Conservation (phyloP, 2,888 invertebrate species). For the Oegoconia quadripuncta region DNA sequence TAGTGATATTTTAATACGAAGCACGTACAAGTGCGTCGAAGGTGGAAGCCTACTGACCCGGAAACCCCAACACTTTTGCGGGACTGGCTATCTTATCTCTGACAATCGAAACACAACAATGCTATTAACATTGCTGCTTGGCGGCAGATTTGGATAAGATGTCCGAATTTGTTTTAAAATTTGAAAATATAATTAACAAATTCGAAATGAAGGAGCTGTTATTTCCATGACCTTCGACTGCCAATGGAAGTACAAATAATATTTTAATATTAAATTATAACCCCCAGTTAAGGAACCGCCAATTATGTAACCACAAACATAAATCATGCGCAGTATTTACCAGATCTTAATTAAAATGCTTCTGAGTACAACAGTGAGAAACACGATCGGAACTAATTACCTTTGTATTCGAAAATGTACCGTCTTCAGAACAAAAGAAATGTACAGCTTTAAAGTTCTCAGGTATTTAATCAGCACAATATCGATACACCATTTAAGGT, state of each 20-base stretch:
- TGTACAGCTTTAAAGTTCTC: neutral
- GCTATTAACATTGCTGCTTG: no score
- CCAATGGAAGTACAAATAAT: conserved; percentile 25
- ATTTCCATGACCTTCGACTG: conserved; percentile 20
- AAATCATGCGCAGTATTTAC: conserved; percentile 35
- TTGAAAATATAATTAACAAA: conserved; percentile 29
- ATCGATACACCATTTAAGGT: neutral
- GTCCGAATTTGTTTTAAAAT: conserved; percentile 28
- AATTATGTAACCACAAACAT: conserved; percentile 34
- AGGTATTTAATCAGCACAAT: neutral
- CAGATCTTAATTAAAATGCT: conserved; percentile 38
- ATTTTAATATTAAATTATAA: conserved; percentile 35
- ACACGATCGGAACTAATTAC: conserved; percentile 29
- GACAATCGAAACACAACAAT: no score
- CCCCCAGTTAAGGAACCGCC: conserved; percentile 26
- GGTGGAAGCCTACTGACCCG: no score
- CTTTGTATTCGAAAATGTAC: conserved; percentile 15
- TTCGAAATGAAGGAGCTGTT: conserved; percentile 17
- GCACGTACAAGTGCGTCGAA: no score
- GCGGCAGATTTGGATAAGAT: no score
- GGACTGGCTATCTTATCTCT: no score
- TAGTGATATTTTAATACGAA: no score
- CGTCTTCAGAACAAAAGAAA: conserved; percentile 4
- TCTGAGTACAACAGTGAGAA: conserved; percentile 28
- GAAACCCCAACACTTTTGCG: no score